phyloP scores from a whole-genome alignment of 2,113 vertebrate genomes.

The Cisticola juncidis region DNA sequence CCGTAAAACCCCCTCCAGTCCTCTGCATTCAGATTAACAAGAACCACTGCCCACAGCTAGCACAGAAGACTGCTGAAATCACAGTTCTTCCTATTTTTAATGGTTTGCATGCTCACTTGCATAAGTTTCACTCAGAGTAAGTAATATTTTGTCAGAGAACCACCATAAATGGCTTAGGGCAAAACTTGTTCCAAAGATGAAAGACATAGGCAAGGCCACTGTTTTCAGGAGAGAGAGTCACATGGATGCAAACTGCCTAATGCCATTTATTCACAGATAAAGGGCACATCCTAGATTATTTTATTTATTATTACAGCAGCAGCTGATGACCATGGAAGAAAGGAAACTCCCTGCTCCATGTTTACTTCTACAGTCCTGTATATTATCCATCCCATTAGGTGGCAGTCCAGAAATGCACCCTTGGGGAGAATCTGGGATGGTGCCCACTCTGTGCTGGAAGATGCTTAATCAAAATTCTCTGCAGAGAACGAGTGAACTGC shows the following conservation, averaged over 20 bases:
- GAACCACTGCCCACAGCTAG: not conserved
- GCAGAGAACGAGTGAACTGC: not conserved
- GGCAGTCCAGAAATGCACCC: not conserved
- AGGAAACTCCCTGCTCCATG: not conserved
- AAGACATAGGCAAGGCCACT: not conserved
- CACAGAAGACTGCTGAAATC: not conserved
- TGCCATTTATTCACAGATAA: not conserved
- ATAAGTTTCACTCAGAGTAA: not conserved
- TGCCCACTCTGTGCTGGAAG: not conserved
- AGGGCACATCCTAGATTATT: not conserved
- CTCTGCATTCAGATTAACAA: not conserved
- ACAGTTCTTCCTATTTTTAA: not conserved
- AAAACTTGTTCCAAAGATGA: not conserved
- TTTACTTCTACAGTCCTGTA: not conserved
- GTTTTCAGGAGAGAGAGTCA: not conserved
- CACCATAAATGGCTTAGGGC: not conserved
- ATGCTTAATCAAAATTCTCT: not conserved
- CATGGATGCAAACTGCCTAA: not conserved
- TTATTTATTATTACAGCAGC: not conserved
- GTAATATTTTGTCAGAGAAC: not conserved
- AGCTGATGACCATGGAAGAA: not conserved
- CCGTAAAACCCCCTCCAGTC: not conserved
- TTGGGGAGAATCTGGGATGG: not conserved
- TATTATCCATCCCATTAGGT: not conserved
- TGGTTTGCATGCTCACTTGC: rapidly evolving